Evolutionary conservation across 2,797 vertebrate species (phyloP).

Genomic region (Pteronotus mesoamericanus): DNA sequence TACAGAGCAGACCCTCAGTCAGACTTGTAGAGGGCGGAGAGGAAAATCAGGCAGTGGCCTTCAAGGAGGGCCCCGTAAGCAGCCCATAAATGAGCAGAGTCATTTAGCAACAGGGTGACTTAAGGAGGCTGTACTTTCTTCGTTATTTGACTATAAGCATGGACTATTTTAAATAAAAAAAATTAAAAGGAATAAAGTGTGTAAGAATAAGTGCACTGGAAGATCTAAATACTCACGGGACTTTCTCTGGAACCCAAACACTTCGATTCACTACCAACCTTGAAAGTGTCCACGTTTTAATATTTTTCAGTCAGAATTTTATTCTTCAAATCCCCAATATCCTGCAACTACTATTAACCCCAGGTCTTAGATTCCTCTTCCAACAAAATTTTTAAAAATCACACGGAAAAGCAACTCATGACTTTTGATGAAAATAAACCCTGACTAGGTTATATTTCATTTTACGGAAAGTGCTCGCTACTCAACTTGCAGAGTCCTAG

Average conservation of each 20-base stretch:
- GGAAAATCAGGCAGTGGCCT: not conserved
- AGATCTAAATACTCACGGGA: not conserved
- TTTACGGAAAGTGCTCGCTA: slow-evolving; percentile 22
- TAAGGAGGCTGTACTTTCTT: not conserved
- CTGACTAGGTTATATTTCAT: not conserved
- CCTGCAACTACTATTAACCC: not conserved
- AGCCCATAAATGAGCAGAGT: not conserved
- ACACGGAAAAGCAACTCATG: not conserved
- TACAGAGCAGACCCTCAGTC: not conserved
- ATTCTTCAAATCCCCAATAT: slow-evolving; percentile 2
- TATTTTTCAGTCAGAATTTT: slow-evolving; percentile 17
- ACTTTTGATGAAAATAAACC: not conserved
- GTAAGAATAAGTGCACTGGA: not conserved
- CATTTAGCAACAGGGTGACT: not conserved
- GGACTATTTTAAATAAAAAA: not conserved
- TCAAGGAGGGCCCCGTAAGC: not conserved
- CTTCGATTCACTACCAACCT: not conserved
- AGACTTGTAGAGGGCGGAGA: not conserved
- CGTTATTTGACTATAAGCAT: not conserved
- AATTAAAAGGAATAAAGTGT: not conserved
- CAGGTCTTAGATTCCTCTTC: not conserved
- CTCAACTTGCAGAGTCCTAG: slow-evolving; percentile 34
- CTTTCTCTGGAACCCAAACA: not conserved
- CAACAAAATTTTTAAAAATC: not conserved
- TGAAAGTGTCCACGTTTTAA: not conserved